A percentile compares a stretch with the other conserved stretches of the same genome.
Conservation (phyloP, 2,888 invertebrate genomes). For the Drosophila antonietae region DNA sequence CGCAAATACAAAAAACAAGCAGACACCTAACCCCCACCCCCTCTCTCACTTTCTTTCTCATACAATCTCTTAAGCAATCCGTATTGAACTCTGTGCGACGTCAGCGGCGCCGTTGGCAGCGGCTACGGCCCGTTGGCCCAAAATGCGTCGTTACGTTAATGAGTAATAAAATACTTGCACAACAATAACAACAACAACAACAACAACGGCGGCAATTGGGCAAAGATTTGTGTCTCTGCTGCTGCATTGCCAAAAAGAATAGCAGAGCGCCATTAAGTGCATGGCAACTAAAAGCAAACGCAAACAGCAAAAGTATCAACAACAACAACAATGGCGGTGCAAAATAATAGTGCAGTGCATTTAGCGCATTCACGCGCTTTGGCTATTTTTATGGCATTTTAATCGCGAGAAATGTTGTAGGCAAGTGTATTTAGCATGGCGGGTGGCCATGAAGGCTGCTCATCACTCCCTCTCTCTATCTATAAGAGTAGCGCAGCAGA, state of each 20-base stretch:
- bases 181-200: constrained; percentile 39
- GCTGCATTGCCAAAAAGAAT: constrained; percentile 50
- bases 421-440: constrained; percentile 23
- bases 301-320: constrained; percentile 24
- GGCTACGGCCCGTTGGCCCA: constrained; percentile 58
- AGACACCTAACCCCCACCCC: constrained; percentile 11
- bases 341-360: constrained; percentile 31
- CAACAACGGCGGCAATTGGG: constrained; percentile 36
- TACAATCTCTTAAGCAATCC: neutral
- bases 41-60: neutral
- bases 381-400: constrained; percentile 77
- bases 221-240: constrained; percentile 39
- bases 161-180: constrained; percentile 79
- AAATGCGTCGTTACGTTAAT: constrained; percentile 79
- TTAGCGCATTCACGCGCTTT: constrained; percentile 59
- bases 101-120: constrained; percentile 49
- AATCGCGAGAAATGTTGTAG: constrained; percentile 55
- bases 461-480: constrained; percentile 11
- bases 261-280: constrained; percentile 61
- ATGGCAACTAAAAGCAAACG: constrained; percentile 25
- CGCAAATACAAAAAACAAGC: constrained; percentile 49
- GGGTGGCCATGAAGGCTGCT: constrained; percentile 25
- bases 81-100: constrained; percentile 44
- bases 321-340: constrained; percentile 15
- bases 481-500: neutral